phyloP scores from a whole-genome alignment of 2,113 vertebrate genomes.

The Prunella himalayana region DNA sequence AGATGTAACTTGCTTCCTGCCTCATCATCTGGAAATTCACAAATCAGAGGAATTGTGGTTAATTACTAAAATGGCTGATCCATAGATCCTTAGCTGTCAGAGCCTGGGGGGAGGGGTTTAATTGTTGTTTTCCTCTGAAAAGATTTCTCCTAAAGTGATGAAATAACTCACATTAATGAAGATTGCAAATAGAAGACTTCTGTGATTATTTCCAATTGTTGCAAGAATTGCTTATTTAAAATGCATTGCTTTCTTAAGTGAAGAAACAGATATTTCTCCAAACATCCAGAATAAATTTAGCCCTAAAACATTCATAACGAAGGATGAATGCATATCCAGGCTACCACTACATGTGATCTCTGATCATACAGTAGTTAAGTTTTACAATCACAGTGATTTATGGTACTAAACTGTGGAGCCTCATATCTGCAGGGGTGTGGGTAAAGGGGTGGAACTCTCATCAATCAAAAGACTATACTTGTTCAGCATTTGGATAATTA shows the following conservation, averaged over 20 bases:
- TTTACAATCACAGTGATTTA: conserved; percentile 64
- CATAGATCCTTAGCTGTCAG: conserved; percentile 59
- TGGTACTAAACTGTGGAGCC: conserved; percentile 52
- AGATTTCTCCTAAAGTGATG: conserved; percentile 42
- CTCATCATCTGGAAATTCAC: conserved; percentile 70
- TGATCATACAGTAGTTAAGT: conserved; percentile 61
- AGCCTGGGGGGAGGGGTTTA: conserved; percentile 6
- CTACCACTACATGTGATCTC: conserved; percentile 53
- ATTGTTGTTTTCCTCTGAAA: conserved; percentile 62
- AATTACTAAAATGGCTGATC: conserved; percentile 69
- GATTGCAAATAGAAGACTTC: conserved; percentile 34
- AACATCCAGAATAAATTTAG: conserved; percentile 25
- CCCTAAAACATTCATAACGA: not conserved
- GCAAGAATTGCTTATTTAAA: conserved; percentile 53
- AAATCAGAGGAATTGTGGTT: conserved; percentile 67
- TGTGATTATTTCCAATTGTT: conserved; percentile 54
- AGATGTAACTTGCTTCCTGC: conserved; percentile 63
- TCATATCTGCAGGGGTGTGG: conserved; percentile 46
- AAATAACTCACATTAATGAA: conserved; percentile 69
- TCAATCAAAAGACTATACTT: conserved; percentile 55
- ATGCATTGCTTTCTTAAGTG: conserved; percentile 17
- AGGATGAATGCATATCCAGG: conserved; percentile 28
- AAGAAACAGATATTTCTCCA: conserved; percentile 10
- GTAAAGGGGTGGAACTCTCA: conserved; percentile 66
- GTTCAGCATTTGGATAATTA: conserved; percentile 58